Conservation (phyloP, 2,113 vertebrate genomes). For the Chionomys nivalis region DNA sequence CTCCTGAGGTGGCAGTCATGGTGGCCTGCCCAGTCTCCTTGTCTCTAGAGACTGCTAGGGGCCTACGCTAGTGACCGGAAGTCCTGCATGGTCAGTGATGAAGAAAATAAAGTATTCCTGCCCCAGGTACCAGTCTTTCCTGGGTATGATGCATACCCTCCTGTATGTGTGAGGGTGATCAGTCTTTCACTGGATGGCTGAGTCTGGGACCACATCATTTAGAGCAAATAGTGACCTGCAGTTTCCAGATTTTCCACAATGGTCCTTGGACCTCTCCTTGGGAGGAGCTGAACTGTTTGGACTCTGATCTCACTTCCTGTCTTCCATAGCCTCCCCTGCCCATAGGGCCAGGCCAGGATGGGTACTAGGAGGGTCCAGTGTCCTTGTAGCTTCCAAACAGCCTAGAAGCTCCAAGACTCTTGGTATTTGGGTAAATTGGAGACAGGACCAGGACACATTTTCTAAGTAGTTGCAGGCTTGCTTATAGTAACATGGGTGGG, state of each 20-base stretch:
- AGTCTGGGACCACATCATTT: neutral
- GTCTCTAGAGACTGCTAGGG: neutral
- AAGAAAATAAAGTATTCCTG: neutral
- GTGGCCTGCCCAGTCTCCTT: neutral
- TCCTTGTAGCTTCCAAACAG: neutral
- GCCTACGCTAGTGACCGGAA: neutral
- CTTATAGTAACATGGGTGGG: neutral
- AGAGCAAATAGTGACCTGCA: neutral
- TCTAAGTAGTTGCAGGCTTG: neutral
- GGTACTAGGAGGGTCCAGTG: neutral
- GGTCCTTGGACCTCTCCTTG: neutral
- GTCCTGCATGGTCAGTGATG: fast-evolving
- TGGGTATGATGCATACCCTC: neutral
- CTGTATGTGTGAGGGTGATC: neutral
- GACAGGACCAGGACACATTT: neutral
- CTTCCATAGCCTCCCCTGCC: neutral
- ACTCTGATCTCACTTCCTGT: neutral
- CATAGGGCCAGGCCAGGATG: neutral
- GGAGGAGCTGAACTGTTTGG: neutral
- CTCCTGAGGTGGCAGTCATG: neutral
- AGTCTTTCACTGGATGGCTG: neutral
- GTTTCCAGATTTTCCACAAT: neutral
- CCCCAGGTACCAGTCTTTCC: neutral
- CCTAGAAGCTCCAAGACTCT: neutral
- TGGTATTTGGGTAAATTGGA: neutral